phyloP scores from a whole-genome alignment of 2,113 vertebrate species.

The Dendrocopos noguchii region DNA sequence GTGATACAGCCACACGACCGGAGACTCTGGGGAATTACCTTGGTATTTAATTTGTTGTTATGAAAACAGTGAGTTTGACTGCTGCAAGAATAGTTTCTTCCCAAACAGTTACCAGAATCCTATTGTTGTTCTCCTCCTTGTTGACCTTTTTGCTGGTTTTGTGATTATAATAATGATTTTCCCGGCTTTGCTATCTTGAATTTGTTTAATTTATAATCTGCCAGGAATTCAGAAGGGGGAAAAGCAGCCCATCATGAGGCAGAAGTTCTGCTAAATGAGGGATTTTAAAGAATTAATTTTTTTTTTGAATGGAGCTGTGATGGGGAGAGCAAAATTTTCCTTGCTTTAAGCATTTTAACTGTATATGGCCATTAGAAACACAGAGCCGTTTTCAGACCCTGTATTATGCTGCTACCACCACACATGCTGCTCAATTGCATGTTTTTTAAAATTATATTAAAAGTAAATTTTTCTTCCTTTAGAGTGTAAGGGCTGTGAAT shows the following conservation, averaged over 20 bases:
- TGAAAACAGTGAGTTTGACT: constrained; percentile 58
- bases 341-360: neutral
- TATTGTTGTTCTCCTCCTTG: constrained; percentile 61
- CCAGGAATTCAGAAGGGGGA: constrained; percentile 22
- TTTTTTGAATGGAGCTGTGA: constrained; percentile 8
- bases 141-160: constrained; percentile 61
- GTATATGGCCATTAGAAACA: neutral
- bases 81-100: constrained; percentile 58
- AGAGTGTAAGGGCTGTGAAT: neutral
- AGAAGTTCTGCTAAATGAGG: constrained; percentile 18
- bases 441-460: neutral
- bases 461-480: neutral
- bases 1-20: neutral
- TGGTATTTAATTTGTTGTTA: constrained; percentile 59
- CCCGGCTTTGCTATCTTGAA: constrained; percentile 39
- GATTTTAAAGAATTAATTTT: neutral
- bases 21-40: constrained; percentile 44
- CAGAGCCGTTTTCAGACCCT: neutral
- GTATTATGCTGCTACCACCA: neutral
- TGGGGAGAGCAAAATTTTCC: neutral
- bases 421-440: neutral
- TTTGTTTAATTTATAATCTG: constrained; percentile 46
- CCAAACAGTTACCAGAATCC: constrained; percentile 70
- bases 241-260: neutral
- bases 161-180: constrained; percentile 57